Base-by-base conservation (phyloP, 2,797 vertebrate genomes). In the Kryptopterus vitreolus region DNA sequence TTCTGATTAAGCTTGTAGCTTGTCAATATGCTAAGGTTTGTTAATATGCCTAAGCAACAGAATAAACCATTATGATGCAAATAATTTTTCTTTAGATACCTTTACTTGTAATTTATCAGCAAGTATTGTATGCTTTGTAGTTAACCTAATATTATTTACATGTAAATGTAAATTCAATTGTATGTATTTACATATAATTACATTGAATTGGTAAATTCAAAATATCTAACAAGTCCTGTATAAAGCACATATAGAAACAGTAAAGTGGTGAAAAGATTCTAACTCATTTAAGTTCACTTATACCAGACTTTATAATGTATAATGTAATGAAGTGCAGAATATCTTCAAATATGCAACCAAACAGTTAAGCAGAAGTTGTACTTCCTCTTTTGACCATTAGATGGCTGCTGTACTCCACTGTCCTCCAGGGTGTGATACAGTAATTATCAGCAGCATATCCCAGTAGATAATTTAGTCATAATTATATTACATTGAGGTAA, bases 401-500 rank as follows among this genome's bases (percentile, higher is more conserved):
- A 78, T 77, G 83, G 85, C 85, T 50, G 65, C 58, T 81, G 48
- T 72, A 76, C 70, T 80, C 69, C 72, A 80, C 62, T 31, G 68
- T 77, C 74, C 66, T 73, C 78, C 18, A 79, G 81, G 65, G 81
- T 79, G 46, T 52, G 16, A 24, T 15, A n/a, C 46, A 57, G 79
- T 86, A 84, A 86, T 83, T 86, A 80, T 74, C 68, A 80, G 75
- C 26, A 63, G 66, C 7, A 31, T 57, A 73, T 72, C 68, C 71
- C 33, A 4, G 53, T 33, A 77, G 66, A 81, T 77, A 59, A 73
- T 81, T 76, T 79, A 24, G 26, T 61, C 77, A 50, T 84, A 84
- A 82, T 84, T 86, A 86, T 75, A 78, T 57, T 33, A 55, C n/a
- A 22, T 3, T 8, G 26, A 69, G 24, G 16, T 53, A 46, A 38